Percentiles rank a stretch among this genome's conserved stretches.
Conservation (phyloP, 1,140 invertebrate species). For the Mesaphorura yosii region DNA sequence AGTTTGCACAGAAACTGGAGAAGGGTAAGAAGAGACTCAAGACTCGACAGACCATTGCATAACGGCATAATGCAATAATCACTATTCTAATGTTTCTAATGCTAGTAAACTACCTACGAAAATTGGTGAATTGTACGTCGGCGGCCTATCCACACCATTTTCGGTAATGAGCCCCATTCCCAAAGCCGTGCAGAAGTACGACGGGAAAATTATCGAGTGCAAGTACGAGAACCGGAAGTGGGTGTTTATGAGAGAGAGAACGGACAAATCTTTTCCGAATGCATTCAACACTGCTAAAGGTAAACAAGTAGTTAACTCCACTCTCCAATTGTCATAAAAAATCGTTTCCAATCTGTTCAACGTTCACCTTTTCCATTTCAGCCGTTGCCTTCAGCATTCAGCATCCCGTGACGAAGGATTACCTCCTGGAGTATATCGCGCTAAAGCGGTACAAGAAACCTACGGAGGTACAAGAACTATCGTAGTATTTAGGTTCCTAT, state of each 20-base stretch:
- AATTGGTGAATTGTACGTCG: slow-evolving; percentile 69
- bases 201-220: slow-evolving; percentile 96
- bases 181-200: slow-evolving; percentile 61
- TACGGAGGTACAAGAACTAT: no score
- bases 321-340: slow-evolving; percentile 2
- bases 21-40: slow-evolving; percentile 48
- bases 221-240: slow-evolving; percentile 57
- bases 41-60: neutral
- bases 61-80: neutral
- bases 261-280: slow-evolving; percentile 95
- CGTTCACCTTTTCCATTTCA: slow-evolving; percentile 27
- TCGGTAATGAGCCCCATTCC: slow-evolving; percentile 55
- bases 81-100: slow-evolving; percentile 23
- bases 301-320: slow-evolving; percentile 36
- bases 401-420: slow-evolving; percentile 68
- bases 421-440: slow-evolving; percentile 61
- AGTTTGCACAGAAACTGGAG: slow-evolving; percentile 56
- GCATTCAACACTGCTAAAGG: slow-evolving; percentile 64
- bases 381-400: slow-evolving; percentile 47
- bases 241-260: slow-evolving; percentile 91
- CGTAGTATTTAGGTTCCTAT: no score
- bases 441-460: slow-evolving; percentile 36
- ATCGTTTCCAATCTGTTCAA: neutral
- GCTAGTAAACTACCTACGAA: slow-evolving; percentile 58
- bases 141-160: slow-evolving; percentile 54